Percentiles rank a stretch among this genome's conserved stretches.
phyloP scores from a whole-genome alignment of 1,140 invertebrate genomes.

The Ips typographus region DNA sequence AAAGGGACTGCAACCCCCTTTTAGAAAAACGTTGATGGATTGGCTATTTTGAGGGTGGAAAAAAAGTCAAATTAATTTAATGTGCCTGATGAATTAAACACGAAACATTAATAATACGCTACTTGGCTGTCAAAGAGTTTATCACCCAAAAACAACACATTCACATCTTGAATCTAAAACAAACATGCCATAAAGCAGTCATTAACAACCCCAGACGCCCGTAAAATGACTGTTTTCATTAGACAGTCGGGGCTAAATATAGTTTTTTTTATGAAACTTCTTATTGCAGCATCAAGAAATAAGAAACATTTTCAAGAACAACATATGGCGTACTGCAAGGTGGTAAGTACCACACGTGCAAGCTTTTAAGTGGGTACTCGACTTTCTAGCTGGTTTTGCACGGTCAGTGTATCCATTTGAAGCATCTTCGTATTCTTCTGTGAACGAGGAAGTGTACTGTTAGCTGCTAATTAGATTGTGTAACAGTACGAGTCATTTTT shows the following conservation, averaged over 20 bases:
- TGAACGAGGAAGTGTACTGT: too few relatives aligned
- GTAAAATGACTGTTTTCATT: slow-evolving; percentile 4
- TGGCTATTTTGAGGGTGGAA: slow-evolving; percentile 16
- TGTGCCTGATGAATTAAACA: background rate
- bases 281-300: background rate
- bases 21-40: slow-evolving; percentile 17
- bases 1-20: background rate
- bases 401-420: too few relatives aligned
- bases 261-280: background rate
- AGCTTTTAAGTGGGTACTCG: background rate
- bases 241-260: background rate
- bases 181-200: slow-evolving; percentile 3
- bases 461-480: too few relatives aligned
- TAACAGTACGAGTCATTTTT: too few relatives aligned
- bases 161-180: slow-evolving; percentile 1
- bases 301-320: background rate
- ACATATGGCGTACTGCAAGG: background rate
- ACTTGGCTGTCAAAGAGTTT: background rate
- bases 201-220: background rate
- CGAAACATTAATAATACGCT: too few relatives aligned
- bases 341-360: slow-evolving; percentile 4
- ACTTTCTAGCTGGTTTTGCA: background rate
- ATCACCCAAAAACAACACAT: background rate
- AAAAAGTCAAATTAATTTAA: slow-evolving; percentile 21
- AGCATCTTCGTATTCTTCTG: too few relatives aligned